A percentile compares a stretch with the other conserved stretches of the same genome.
phyloP scores from a whole-genome alignment of 30 jellyfish, hydroid and myxozoan genomes.

The Aurelia coerulea region DNA sequence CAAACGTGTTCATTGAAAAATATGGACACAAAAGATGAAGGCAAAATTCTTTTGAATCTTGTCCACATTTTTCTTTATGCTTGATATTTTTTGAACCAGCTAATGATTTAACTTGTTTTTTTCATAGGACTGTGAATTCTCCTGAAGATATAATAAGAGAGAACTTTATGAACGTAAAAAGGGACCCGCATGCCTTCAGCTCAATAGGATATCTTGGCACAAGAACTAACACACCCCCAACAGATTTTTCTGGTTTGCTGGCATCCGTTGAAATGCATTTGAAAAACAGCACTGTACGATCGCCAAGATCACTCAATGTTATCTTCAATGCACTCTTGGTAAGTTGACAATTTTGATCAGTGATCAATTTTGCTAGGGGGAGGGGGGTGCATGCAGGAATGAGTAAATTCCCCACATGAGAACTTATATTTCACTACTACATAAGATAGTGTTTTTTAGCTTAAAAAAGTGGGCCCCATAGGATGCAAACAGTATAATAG shows the following conservation, averaged over 20 bases:
- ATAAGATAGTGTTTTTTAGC: too few relatives aligned
- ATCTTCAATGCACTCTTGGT: slow-evolving; percentile 95
- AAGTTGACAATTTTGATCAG: slow-evolving; percentile 2
- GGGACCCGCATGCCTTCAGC: slow-evolving; percentile 97
- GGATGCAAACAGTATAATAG: too few relatives aligned
- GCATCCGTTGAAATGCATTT: slow-evolving; percentile 80
- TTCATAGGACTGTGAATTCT: slow-evolving; percentile 53
- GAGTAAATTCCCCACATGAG: too few relatives aligned
- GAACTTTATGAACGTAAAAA: slow-evolving; percentile 75
- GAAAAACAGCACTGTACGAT: slow-evolving; percentile 89
- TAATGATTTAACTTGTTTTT: too few relatives aligned
- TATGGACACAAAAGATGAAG: neutral
- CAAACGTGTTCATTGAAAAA: too few relatives aligned
- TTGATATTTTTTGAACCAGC: too few relatives aligned
- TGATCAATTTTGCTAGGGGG: neutral
- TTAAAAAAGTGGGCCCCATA: too few relatives aligned
- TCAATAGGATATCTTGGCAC: slow-evolving; percentile 96
- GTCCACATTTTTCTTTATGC: too few relatives aligned
- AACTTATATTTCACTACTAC: too few relatives aligned
- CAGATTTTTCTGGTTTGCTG: slow-evolving; percentile 79
- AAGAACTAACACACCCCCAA: slow-evolving; percentile 81
- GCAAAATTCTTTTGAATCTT: too few relatives aligned
- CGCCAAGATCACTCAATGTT: slow-evolving; percentile 92
- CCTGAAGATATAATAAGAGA: slow-evolving; percentile 94
- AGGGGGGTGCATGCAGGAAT: too few relatives aligned